Evolutionary conservation across 2,797 vertebrate species (phyloP), one percentile per base, ranked within the genome.

Genomic region (Macropus fuliginosus): DNA sequence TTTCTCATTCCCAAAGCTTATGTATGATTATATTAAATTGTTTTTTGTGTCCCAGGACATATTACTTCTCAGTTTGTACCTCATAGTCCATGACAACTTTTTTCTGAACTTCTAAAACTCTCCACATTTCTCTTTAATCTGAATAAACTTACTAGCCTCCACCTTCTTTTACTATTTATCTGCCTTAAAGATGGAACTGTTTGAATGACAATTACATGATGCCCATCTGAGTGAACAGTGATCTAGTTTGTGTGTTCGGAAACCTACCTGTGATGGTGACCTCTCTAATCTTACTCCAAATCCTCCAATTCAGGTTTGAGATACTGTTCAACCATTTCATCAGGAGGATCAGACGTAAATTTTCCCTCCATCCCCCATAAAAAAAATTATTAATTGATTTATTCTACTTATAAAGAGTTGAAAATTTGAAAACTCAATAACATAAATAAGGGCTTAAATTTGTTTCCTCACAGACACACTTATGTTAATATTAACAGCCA

Each of bases 1-100:
- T 89, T 93, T 92, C n/a, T 92, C n/a, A 94, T 24, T 54, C 94
- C 66, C 27, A 94, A 90, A 87, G 46, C 1, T 89, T 5, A 55
- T 9, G 54, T 9, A 55, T 46, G 3, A 59, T 56, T 93, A 90
- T 90, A 11, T 10, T 74, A 90, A 91, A 9, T 81, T 91, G 29
- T 50, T 93, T 94, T 91, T 74, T 46, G 9, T 74, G 40, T 92
- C 90, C 52, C 91, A 56, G 40, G 54, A 62, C 54, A 55, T 4
- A 34, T 40, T 40, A 28, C 52, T 18, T 94, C 54, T 56, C 29
- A 21, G 34, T 16, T 91, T 56, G 81, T 50, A 46, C 54, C 91
- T 94, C 40, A 90, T 24, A 52, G 31, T 52, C 54, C n/a, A 91
- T 54, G 74, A 40, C 55, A 94, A n/a, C 34, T 74, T 92, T 94